A percentile compares a stretch with the other conserved stretches of the same genome.
Conservation (phyloP, 2,797 vertebrate species). For the Lacerta viridis region DNA sequence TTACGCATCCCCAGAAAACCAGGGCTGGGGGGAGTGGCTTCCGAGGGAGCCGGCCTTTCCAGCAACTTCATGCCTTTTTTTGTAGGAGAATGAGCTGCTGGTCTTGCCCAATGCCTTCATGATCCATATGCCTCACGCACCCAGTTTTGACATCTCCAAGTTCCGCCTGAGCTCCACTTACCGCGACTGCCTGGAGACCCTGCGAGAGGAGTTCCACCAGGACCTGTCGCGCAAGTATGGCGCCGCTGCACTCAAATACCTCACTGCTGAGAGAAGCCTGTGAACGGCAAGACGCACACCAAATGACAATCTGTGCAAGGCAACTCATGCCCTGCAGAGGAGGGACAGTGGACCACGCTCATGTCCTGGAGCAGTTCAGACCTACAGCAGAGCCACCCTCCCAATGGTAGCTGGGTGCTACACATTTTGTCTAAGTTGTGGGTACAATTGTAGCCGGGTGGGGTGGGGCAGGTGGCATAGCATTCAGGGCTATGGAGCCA, state of each 20-base stretch:
- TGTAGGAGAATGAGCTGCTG: slow-evolving; percentile 92
- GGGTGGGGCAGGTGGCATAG: too few species aligned
- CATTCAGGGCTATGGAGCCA: neutral
- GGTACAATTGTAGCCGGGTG: neutral
- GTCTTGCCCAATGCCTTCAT: slow-evolving; percentile 96
- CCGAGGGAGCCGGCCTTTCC: neutral
- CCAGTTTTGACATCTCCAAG: slow-evolving; percentile 96
- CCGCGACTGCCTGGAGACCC: slow-evolving; percentile 89
- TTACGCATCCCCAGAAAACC: neutral
- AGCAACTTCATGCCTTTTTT: neutral
- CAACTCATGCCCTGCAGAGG: neutral
- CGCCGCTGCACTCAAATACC: slow-evolving; percentile 95
- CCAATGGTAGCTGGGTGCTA: too few species aligned
- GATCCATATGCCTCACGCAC: slow-evolving; percentile 97
- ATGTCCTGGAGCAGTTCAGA: accelerated
- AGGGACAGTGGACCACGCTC: accelerated
- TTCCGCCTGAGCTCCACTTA: slow-evolving; percentile 92
- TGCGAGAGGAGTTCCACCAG: slow-evolving; percentile 97
- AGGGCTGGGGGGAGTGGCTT: too few species aligned
- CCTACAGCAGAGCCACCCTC: neutral
- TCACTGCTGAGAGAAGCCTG: slow-evolving; percentile 89
- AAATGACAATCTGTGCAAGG: neutral
- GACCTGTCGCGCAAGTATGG: slow-evolving; percentile 94
- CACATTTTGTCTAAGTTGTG: neutral
- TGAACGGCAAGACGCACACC: neutral